phyloP scores from a whole-genome alignment of 2,113 vertebrate genomes.

The Clarias macrocephalus region DNA sequence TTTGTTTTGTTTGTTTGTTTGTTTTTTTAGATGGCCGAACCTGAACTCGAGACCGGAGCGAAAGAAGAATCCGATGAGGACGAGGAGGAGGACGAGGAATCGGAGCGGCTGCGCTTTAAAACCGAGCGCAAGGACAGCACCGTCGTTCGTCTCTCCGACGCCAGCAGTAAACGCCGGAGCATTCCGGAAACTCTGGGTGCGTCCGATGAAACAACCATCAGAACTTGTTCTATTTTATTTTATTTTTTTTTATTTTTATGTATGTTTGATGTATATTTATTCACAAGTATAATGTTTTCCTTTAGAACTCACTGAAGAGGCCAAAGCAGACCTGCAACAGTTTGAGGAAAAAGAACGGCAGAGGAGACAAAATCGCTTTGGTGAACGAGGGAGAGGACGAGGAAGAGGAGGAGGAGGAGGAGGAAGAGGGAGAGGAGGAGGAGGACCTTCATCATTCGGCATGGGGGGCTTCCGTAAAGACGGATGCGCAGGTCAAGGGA shows the following conservation, averaged over 20 bases:
- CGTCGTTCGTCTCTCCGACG: constrained; percentile 87
- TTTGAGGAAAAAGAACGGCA: constrained; percentile 90
- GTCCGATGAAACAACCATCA: background rate
- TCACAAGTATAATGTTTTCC: background rate
- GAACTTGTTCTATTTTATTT: no score
- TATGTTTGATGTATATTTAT: background rate
- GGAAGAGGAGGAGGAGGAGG: constrained; percentile 68
- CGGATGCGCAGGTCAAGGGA: constrained; percentile 73
- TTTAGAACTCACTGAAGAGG: constrained; percentile 93
- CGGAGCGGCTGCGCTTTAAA: constrained; percentile 90
- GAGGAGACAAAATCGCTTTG: constrained; percentile 82
- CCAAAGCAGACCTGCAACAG: constrained; percentile 87
- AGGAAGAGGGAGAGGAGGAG: constrained; percentile 68
- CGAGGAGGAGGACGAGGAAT: constrained; percentile 88
- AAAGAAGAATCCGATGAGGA: constrained; percentile 92
- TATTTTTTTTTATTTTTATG: no score
- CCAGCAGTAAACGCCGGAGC: constrained; percentile 85
- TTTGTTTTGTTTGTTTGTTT: no score
- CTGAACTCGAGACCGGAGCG: constrained; percentile 75
- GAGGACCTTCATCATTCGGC: constrained; percentile 73
- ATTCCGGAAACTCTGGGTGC: constrained; percentile 96
- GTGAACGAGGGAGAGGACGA: constrained; percentile 74
- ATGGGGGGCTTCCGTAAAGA: constrained; percentile 82
- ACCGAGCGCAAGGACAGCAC: constrained; percentile 92
- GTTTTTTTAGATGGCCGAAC: constrained; percentile 64